Percentiles rank a stretch among this genome's conserved stretches.
These are phyloP conservation scores for Rutilus rutilus DNA, from an alignment of 2,113 vertebrate species.

Conservation along the genomic window DNA sequence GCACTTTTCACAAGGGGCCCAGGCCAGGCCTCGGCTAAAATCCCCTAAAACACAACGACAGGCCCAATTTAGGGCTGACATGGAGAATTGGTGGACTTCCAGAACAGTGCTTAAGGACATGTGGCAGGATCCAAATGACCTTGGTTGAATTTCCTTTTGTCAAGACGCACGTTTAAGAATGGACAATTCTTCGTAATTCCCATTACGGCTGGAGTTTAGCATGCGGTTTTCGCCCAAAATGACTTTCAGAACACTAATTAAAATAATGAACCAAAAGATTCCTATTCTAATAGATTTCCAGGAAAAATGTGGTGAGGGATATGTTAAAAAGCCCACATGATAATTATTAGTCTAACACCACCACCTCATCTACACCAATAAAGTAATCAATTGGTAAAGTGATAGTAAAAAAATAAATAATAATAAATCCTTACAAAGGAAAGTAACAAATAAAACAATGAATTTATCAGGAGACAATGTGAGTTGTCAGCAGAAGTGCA, in stretches of 20 bases:
- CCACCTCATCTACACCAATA: background rate
- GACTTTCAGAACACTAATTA: background rate
- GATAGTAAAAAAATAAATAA: background rate
- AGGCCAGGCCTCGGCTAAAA: slow-evolving; percentile 63
- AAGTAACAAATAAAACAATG: background rate
- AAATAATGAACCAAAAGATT: background rate
- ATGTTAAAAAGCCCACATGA: background rate
- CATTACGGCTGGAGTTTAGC: background rate
- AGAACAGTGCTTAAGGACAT: slow-evolving; percentile 58
- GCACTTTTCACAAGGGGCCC: slow-evolving; percentile 75
- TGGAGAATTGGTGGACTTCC: slow-evolving; percentile 67
- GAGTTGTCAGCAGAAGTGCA: slow-evolving; percentile 30
- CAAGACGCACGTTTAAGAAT: background rate
- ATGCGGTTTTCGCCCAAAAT: background rate
- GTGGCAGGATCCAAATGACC: slow-evolving; percentile 27
- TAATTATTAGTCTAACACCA: background rate
- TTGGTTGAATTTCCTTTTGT: slow-evolving; percentile 21
- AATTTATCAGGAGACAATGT: background rate
- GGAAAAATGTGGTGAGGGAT: background rate
- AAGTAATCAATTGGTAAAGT: background rate
- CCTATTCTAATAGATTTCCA: background rate
- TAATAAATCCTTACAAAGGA: background rate
- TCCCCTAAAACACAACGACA: slow-evolving; percentile 72
- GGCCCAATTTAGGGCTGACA: slow-evolving; percentile 75
- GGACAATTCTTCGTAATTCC: background rate